phyloP scores from a whole-genome alignment of 2,113 vertebrate genomes.

The Nestor notabilis region DNA sequence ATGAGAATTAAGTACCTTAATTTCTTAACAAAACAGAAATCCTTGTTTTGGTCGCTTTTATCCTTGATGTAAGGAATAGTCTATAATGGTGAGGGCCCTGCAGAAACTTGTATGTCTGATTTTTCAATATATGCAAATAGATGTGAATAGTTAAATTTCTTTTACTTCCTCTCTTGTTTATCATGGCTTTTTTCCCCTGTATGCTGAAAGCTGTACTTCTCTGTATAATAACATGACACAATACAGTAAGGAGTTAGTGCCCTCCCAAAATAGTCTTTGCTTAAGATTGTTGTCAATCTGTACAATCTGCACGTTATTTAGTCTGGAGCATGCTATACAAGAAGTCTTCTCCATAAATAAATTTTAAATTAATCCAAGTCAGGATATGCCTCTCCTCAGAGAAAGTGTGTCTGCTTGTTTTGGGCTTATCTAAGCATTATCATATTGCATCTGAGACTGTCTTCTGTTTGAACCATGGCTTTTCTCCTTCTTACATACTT shows the following conservation, averaged over 20 bases:
- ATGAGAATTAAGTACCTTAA: background rate
- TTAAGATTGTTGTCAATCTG: background rate
- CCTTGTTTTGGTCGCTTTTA: background rate
- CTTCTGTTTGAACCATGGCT: background rate
- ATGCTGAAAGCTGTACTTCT: background rate
- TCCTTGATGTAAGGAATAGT: background rate
- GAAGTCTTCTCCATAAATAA: background rate
- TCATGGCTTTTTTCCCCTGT: background rate
- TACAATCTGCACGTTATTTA: background rate
- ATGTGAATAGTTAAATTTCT: fast-evolving
- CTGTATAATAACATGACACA: background rate
- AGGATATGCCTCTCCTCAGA: background rate
- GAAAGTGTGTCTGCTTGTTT: background rate
- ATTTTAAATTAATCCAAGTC: background rate
- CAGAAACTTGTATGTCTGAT: background rate
- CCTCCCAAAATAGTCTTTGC: background rate
- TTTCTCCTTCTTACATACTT: background rate
- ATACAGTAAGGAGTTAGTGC: background rate
- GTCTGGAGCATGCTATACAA: background rate
- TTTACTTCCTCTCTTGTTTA: background rate
- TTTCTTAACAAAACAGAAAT: background rate
- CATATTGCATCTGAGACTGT: background rate
- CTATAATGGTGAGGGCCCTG: background rate
- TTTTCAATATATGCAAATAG: background rate
- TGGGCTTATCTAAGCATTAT: background rate